Evolutionary conservation across 64 coral and sea anemone genomes (phyloP).

Genomic region (Trachythela sp.): DNA sequence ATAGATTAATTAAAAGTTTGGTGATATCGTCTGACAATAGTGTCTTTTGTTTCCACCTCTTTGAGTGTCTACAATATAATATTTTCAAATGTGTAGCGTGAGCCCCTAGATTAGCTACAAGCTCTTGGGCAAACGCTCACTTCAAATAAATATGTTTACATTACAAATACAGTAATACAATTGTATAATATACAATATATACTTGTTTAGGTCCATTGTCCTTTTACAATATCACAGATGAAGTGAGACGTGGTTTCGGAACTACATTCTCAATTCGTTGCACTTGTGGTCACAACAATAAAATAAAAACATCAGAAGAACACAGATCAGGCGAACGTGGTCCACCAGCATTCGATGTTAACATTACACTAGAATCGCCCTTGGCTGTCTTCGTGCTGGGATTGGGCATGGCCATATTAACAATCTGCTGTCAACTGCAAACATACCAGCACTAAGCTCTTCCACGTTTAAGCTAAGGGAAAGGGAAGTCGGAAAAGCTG

Average conservation of each 20-base stretch:
- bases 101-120: too few species aligned
- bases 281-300: slow-evolving; percentile 29
- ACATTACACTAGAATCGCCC: not conserved
- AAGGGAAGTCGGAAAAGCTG: slow-evolving; percentile 28
- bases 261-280: slow-evolving; percentile 30
- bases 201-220: slow-evolving; percentile 35
- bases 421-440: not conserved
- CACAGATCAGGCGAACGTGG: slow-evolving; percentile 38
- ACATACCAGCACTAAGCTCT: slow-evolving; percentile 1
- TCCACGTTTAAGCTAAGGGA: slow-evolving; percentile 30
- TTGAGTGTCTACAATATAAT: too few species aligned
- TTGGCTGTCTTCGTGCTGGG: slow-evolving; percentile 45
- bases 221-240: not conserved
- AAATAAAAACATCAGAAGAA: slow-evolving; percentile 10
- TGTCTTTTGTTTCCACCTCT: too few species aligned
- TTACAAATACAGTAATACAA: not conserved
- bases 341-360: slow-evolving; percentile 43
- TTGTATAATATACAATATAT: not conserved
- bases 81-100: too few species aligned
- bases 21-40: too few species aligned
- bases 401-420: slow-evolving; percentile 44
- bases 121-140: too few species aligned
- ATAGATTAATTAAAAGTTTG: too few species aligned
- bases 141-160: not conserved
- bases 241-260: slow-evolving; percentile 23